A percentile compares a stretch with the other conserved stretches of the same genome.
Conservation (phyloP, 1,140 invertebrate species). For the Stegodyphus dumicola region DNA sequence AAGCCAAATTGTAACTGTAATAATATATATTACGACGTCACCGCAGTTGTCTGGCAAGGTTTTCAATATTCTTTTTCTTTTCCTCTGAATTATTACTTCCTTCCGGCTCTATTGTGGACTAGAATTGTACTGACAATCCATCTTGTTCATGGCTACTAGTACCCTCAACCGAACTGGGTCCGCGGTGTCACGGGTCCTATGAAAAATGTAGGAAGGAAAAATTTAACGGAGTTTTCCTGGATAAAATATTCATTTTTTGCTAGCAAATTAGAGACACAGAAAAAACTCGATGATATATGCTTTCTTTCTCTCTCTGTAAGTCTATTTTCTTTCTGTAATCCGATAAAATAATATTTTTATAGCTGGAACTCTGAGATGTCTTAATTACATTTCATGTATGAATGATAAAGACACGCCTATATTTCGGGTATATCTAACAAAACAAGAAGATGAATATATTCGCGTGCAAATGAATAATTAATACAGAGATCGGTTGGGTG, state of each 20-base stretch:
- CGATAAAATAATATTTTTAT: neutral
- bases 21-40: slow-evolving; percentile 32
- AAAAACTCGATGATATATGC: too few species aligned
- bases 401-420: neutral
- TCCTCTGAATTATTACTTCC: slow-evolving; percentile 38
- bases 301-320: too few species aligned
- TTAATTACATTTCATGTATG: neutral
- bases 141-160: slow-evolving; percentile 23
- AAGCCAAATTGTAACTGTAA: slow-evolving; percentile 41
- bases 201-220: slow-evolving; percentile 28
- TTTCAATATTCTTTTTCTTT: slow-evolving; percentile 12
- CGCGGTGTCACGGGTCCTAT: slow-evolving; percentile 26
- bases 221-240: slow-evolving; percentile 20
- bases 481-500: neutral
- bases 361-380: neutral
- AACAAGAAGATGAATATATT: neutral
- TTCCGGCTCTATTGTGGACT: slow-evolving; percentile 4
- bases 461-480: slow-evolving; percentile 34
- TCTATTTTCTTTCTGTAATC: too few species aligned
- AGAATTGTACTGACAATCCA: slow-evolving; percentile 21
- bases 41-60: neutral
- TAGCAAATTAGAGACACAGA: too few species aligned
- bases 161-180: slow-evolving; percentile 6
- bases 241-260: slow-evolving; percentile 18
- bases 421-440: slow-evolving; percentile 14